A percentile compares a stretch with the other conserved stretches of the same genome.
phyloP scores from a whole-genome alignment of 2,888 invertebrate species.

The Nezara viridula region DNA sequence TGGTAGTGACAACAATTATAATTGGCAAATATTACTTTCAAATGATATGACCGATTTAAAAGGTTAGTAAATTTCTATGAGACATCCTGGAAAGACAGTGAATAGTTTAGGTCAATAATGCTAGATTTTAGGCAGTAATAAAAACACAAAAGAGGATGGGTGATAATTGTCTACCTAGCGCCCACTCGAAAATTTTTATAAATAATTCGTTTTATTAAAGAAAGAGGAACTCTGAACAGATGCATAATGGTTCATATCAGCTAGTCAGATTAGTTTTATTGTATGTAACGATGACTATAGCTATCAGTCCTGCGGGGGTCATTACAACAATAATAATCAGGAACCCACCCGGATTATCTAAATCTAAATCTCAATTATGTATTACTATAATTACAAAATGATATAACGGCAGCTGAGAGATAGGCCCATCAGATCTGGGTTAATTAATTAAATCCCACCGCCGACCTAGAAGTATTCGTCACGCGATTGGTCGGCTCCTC shows the following conservation, averaged over 20 bases:
- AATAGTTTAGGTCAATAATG: too few species aligned
- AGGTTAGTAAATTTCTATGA: too few species aligned
- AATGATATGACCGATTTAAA: too few species aligned
- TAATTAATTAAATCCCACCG: background rate
- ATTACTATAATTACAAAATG: slow-evolving; percentile 7
- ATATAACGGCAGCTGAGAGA: slow-evolving; percentile 33
- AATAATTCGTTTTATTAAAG: too few species aligned
- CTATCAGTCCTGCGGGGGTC: background rate
- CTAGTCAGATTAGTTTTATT: background rate
- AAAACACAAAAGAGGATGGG: too few species aligned
- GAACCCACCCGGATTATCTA: background rate
- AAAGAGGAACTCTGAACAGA: too few species aligned
- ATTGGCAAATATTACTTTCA: too few species aligned
- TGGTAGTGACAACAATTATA: too few species aligned
- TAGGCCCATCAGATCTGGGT: slow-evolving; percentile 8
- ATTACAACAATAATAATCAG: background rate
- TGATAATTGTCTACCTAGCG: too few species aligned
- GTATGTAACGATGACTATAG: background rate
- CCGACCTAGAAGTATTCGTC: slow-evolving; percentile 12
- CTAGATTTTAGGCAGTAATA: too few species aligned
- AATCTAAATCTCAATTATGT: background rate
- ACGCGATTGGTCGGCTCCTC: background rate
- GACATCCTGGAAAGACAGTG: too few species aligned
- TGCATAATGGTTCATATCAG: background rate
- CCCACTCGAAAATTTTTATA: too few species aligned